These are phyloP conservation scores for Paratilapia polleni DNA, from an alignment of 2,113 vertebrate species.

Conservation along the genomic window DNA sequence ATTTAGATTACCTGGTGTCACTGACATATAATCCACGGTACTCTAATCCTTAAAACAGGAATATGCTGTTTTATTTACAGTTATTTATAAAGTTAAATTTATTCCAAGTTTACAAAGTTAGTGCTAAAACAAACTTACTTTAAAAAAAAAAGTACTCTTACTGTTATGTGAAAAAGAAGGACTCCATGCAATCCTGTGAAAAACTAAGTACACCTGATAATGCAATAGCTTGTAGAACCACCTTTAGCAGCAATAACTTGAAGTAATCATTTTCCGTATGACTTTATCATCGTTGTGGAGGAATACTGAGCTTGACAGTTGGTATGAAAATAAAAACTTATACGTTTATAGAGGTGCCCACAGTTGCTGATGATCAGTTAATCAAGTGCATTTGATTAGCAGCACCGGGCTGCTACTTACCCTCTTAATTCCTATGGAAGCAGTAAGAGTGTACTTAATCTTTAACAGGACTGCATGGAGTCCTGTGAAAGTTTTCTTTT, in stretches of 20 bases:
- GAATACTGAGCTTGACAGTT: neutral
- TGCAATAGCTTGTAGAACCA: no score
- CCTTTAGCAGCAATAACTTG: no score
- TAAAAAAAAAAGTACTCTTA: neutral
- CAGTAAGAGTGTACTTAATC: neutral
- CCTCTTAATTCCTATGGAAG: no score
- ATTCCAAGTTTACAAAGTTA: neutral
- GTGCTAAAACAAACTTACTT: neutral
- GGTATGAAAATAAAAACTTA: neutral
- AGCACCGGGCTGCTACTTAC: no score
- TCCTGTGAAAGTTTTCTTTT: neutral
- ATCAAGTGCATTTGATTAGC: no score
- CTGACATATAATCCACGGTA: no score
- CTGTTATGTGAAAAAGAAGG: neutral
- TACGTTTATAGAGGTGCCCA: no score
- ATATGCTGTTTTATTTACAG: neutral
- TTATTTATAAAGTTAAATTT: neutral
- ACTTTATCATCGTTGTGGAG: neutral
- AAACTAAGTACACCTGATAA: no score
- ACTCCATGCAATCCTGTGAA: neutral
- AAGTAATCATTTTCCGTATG: no score
- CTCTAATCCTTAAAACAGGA: neutral
- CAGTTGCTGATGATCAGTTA: no score
- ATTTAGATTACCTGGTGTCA: no score
- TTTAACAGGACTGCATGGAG: neutral